Evolutionary conservation across 2,113 vertebrate genomes (phyloP), one percentile per base, ranked within the genome.

Genomic region (Leucoraja erinaceus): DNA sequence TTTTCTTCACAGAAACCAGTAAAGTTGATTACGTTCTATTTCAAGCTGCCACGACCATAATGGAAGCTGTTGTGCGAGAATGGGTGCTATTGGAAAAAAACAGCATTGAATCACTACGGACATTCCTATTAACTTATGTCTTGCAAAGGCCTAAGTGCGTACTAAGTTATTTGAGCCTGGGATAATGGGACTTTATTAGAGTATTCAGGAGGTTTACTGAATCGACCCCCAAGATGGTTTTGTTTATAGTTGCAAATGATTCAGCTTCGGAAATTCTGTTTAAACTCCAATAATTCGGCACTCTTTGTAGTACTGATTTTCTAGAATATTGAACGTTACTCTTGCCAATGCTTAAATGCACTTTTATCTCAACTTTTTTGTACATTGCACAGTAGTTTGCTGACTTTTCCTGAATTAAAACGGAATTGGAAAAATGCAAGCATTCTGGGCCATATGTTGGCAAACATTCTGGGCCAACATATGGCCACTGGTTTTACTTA

Each of bases 11-110:
- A 99, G 99, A 99, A 97, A 99, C 98, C 93, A 99, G 99, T 96
- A 99, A 99, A 96, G 99, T 99, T 97, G 99, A 99, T 95, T 99
- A 99, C 95, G 98, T 99, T 94, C 97, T 99, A 95, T 99, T 99
- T 94, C 98, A 99, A 97, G 98, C 98, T 83, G 98, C 98, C 94
- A 99, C 99, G 1, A 98, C 98, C 16, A 96, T 99, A 95, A 99
- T 99, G 99, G 98, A 99, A 97, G 98, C 99, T 0, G 99, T 98
- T 94, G 98, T 99, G 93, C 96, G 99, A 93, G 98, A 99, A 95
- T 99, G 99, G 99, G 97, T 99, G 95, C 96, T 99, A 83, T 96
- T 99, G 96, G 99, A 99, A 95, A 99, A 98, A 96, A 97, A 95
- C 94, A 99, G 97, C 96, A 98, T 99, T 0, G 99, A 99, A 94